Percentiles rank a stretch among this genome's conserved stretches.
Evolutionary conservation across 1,140 invertebrate species (phyloP).

Genomic region (Cydia pomonella): DNA sequence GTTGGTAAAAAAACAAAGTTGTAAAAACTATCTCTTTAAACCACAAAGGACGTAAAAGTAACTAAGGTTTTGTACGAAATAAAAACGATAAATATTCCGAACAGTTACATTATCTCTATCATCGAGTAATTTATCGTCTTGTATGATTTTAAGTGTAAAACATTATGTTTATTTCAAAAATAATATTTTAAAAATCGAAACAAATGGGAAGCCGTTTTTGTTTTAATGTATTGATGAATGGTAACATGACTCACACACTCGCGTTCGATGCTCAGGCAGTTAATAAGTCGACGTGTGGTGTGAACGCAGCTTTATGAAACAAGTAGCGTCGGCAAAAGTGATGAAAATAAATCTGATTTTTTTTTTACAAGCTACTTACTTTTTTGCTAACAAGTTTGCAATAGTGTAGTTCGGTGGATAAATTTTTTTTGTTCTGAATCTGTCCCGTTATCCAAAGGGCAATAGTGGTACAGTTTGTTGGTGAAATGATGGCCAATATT

Average conservation of each 20-base stretch:
- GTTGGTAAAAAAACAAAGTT: too few relatives aligned
- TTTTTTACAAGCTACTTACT: neutral
- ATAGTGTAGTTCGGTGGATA: too few relatives aligned
- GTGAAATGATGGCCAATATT: too few relatives aligned
- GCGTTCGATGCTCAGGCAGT: slow-evolving; percentile 7
- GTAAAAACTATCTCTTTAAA: too few relatives aligned
- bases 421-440: too few relatives aligned
- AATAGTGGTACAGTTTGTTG: too few relatives aligned
- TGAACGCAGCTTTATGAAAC: slow-evolving; percentile 12
- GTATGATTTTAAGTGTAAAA: neutral
- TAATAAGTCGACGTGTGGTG: slow-evolving; percentile 23
- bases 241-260: slow-evolving; percentile 8
- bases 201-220: neutral
- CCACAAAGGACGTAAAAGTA: too few relatives aligned
- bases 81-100: neutral
- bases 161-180: neutral
- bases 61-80: neutral
- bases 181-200: neutral
- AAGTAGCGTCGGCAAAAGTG: neutral
- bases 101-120: too few relatives aligned
- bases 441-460: too few relatives aligned
- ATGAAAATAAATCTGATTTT: neutral
- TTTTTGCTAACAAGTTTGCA: neutral
- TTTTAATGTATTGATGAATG: slow-evolving; percentile 31
- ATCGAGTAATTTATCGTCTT: neutral